These are phyloP conservation scores for Buathra laborator DNA, from an alignment of 2,888 invertebrate genomes.

Conservation along the genomic window DNA sequence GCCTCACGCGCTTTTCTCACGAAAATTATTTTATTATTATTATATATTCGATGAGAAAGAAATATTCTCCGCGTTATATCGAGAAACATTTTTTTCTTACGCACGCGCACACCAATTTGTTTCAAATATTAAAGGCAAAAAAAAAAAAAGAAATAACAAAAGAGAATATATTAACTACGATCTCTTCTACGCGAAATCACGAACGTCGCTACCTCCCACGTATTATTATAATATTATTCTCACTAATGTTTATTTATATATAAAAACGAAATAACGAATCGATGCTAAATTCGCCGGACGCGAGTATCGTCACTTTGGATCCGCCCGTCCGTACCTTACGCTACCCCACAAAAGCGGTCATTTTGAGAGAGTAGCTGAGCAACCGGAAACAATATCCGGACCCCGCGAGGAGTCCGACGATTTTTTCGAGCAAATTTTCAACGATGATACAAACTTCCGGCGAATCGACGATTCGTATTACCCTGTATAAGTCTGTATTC, in stretches of 20 bases:
- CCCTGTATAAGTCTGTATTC: constrained; percentile 78
- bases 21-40: constrained; percentile 3
- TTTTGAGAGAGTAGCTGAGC: constrained; percentile 80
- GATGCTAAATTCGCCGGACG: constrained; percentile 45
- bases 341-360: constrained; percentile 83
- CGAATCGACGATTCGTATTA: constrained; percentile 71
- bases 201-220: constrained; percentile 61
- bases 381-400: constrained; percentile 78
- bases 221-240: constrained; percentile 47
- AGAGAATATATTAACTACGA: constrained; percentile 1
- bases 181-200: constrained; percentile 8
- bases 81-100: not conserved
- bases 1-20: constrained; percentile 28
- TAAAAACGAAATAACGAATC: constrained; percentile 61
- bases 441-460: constrained; percentile 30
- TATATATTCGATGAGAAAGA: constrained; percentile 9
- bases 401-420: constrained; percentile 69
- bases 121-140: constrained; percentile 2
- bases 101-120: not conserved
- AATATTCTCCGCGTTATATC: constrained; percentile 36
- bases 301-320: constrained; percentile 48
- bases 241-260: constrained; percentile 58
- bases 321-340: constrained; percentile 81
- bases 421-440: constrained; percentile 78
- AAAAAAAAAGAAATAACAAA: not conserved